These are phyloP conservation scores for Takifugu bimaculatus DNA, from an alignment of 2,113 vertebrate species.

Conservation along the genomic window DNA sequence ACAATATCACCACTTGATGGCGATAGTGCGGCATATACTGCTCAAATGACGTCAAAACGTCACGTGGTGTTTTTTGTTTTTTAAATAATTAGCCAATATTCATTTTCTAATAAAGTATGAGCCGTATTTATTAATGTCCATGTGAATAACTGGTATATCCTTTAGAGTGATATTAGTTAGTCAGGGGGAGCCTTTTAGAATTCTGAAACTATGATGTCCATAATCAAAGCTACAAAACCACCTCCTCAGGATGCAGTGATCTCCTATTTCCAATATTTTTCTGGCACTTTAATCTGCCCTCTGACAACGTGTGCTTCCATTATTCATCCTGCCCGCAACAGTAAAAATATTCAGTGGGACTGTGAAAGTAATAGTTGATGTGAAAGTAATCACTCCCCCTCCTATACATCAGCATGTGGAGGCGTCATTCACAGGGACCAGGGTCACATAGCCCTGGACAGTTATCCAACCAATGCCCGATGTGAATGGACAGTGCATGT, in stretches of 20 bases:
- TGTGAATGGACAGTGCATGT: slow-evolving; percentile 88
- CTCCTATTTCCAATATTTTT: not conserved
- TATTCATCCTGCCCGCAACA: not conserved
- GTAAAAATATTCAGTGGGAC: not conserved
- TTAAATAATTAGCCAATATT: not conserved
- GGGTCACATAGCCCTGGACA: slow-evolving; percentile 84
- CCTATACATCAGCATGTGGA: slow-evolving; percentile 77
- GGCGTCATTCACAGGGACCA: slow-evolving; percentile 78
- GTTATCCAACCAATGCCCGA: slow-evolving; percentile 84
- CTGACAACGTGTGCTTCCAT: slow-evolving; percentile 12
- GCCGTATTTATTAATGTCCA: no score
- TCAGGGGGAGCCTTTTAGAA: no score
- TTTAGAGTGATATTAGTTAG: no score
- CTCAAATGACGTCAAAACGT: not conserved
- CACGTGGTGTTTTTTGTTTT: not conserved
- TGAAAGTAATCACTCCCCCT: slow-evolving; percentile 23
- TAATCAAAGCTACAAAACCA: slow-evolving; percentile 4
- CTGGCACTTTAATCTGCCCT: slow-evolving; percentile 21
- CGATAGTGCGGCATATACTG: not conserved
- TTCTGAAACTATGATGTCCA: no score
- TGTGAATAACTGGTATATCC: no score
- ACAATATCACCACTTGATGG: slow-evolving; percentile 33
- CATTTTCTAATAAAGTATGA: not conserved
- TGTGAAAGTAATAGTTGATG: slow-evolving; percentile 15
- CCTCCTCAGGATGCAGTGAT: not conserved